Percentiles rank a stretch among this genome's conserved stretches.
phyloP scores from a whole-genome alignment of 2,888 invertebrate genomes.

The Tinea trinotella region DNA sequence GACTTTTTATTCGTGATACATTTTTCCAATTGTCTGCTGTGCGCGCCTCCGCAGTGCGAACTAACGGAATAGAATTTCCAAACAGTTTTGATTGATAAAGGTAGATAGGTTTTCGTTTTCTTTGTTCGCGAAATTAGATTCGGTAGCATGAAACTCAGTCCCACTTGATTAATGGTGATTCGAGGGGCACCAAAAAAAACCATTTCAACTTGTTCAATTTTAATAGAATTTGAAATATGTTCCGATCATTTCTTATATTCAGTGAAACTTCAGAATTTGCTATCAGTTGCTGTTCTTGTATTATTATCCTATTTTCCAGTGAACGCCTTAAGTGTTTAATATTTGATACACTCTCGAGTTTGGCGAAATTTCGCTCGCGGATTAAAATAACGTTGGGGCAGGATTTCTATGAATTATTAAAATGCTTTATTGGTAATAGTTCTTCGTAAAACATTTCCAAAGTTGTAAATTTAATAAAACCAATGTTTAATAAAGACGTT shows the following conservation, averaged over 20 bases:
- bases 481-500: neutral
- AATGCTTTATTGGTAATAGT: slow-evolving; percentile 54
- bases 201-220: slow-evolving; percentile 47
- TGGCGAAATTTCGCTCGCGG: slow-evolving; percentile 68
- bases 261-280: slow-evolving; percentile 29
- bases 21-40: slow-evolving; percentile 35
- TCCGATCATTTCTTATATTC: neutral
- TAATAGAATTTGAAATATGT: slow-evolving; percentile 28
- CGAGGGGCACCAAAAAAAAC: slow-evolving; percentile 45
- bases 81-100: slow-evolving; percentile 71
- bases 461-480: neutral
- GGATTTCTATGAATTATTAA: slow-evolving; percentile 69
- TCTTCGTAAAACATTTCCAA: neutral
- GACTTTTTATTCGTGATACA: slow-evolving; percentile 47
- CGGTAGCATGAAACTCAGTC: slow-evolving; percentile 60
- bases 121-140: slow-evolving; percentile 70
- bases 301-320: slow-evolving; percentile 62
- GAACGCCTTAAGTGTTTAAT: slow-evolving; percentile 60
- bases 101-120: slow-evolving; percentile 69
- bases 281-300: slow-evolving; percentile 37
- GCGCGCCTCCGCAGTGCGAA: slow-evolving; percentile 53
- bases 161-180: slow-evolving; percentile 67
- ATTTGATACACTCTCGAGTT: slow-evolving; percentile 70
- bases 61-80: slow-evolving; percentile 68
- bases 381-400: slow-evolving; percentile 51